phyloP scores from a whole-genome alignment of 2,888 invertebrate genomes.

The Plebejus melissa region DNA sequence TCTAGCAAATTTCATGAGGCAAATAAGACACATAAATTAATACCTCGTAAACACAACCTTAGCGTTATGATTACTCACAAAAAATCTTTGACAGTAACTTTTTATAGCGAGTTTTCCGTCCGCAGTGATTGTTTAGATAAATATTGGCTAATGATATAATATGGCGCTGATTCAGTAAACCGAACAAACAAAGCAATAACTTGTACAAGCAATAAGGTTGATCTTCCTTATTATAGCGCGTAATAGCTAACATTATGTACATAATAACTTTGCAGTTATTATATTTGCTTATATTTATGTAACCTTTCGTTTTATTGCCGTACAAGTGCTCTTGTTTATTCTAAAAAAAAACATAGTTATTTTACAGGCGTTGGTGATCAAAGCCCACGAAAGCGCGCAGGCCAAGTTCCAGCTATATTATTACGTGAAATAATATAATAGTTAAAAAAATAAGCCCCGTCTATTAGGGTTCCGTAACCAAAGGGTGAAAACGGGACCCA shows the following conservation, averaged over 20 bases:
- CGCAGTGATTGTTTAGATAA: not conserved
- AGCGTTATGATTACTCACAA: too few relatives aligned
- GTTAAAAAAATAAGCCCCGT: too few relatives aligned
- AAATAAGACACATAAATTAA: not conserved
- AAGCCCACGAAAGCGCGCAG: too few relatives aligned
- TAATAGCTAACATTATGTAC: not conserved
- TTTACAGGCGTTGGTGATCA: too few relatives aligned
- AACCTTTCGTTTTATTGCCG: not conserved
- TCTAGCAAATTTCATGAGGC: too few relatives aligned
- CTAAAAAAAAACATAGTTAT: too few relatives aligned
- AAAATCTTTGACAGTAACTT: not conserved
- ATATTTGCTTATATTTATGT: not conserved
- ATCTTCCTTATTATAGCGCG: not conserved
- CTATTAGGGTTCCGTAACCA: too few relatives aligned
- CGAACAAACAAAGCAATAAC: constrained; percentile 8
- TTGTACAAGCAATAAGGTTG: not conserved
- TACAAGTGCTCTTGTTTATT: too few relatives aligned
- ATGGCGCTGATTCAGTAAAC: not conserved
- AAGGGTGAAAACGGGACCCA: too few relatives aligned
- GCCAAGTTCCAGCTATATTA: too few relatives aligned
- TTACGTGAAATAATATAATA: too few relatives aligned
- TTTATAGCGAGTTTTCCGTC: not conserved
- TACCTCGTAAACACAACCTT: not conserved
- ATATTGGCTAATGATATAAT: constrained; percentile 2
- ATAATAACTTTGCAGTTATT: not conserved